Base-by-base conservation (phyloP, 2,888 invertebrate species). In the Hesperia comma region DNA sequence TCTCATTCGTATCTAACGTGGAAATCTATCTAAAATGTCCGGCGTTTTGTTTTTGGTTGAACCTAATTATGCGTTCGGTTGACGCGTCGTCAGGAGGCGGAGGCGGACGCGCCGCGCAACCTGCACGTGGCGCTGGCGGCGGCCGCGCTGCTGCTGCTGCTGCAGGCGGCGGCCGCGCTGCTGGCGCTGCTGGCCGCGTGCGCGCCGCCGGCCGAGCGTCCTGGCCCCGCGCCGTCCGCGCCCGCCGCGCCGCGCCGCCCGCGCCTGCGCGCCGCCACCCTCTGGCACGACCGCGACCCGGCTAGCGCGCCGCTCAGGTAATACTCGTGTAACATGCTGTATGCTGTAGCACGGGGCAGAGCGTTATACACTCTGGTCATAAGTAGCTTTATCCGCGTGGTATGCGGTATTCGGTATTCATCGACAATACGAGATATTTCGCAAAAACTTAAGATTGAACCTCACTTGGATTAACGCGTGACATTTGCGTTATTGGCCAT, bases 171-270 rank as follows among this genome's bases (percentile, higher is more conserved):
- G 67, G 64, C 68, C 17, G 66, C 63, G 70, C 68, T 71, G 69
- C 68, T 72, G 70, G 69, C 67, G 62, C 54, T 67, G 71, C 76
- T 74, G 79, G 76, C 73, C 70, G 69, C 80, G 53, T 72, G 72
- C 61, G 68, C 67, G 62, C 54, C 70, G n/a, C n/a, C n/a, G n/a
- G n/a, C n/a, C n/a, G n/a, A n/a, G n/a, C n/a, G n/a, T n/a, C n/a
- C n/a, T n/a, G n/a, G n/a, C 40, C 53, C 83, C 75, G 84, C 83
- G 73, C 82, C 79, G 72, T 79, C 78, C 71, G 79, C 78, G 73
- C 83, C 73, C 56, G 73, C 75, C 64, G 81, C 37, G 37, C 7
- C 1, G 82, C 63, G 67, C 15, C 60, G 57, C 56, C 64, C 71
- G 8, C 46, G 46, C 40, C 69, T 61, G 40, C 37, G 53, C 56